phyloP scores from a whole-genome alignment of 1,140 invertebrate genomes.

The Catajapyx aquilonaris region DNA sequence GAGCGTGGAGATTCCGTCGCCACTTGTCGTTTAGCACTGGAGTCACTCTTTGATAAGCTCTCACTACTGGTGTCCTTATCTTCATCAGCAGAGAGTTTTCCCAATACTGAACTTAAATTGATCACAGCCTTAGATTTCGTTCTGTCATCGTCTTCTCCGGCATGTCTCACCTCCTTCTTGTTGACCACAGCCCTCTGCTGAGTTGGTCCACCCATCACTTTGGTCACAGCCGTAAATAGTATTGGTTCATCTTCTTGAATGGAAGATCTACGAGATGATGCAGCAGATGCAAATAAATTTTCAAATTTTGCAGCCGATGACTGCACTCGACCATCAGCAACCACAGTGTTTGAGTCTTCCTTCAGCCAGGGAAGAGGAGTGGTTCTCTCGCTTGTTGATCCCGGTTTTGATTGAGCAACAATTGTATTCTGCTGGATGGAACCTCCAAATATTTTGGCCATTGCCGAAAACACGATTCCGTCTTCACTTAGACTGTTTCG shows the following conservation, averaged over 20 bases:
- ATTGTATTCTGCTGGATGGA: not conserved
- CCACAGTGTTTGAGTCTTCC: not conserved
- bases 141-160: constrained; percentile 15
- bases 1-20: no score
- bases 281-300: not conserved
- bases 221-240: constrained; percentile 25
- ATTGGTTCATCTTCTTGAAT: constrained; percentile 7
- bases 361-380: not conserved
- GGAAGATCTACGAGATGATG: constrained; percentile 9
- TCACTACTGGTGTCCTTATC: no score
- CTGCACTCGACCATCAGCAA: not conserved
- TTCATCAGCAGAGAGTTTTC: constrained; percentile 6
- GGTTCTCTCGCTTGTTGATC: not conserved
- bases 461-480: not conserved
- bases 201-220: constrained; percentile 38
- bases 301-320: not conserved
- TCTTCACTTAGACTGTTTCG: not conserved
- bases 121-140: constrained; percentile 3
- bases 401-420: not conserved
- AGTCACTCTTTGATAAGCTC: no score
- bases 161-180: constrained; percentile 25
- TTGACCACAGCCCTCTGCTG: constrained; percentile 34
- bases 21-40: no score
- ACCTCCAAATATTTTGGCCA: not conserved
- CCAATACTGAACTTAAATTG: constrained; percentile 9